phyloP scores from a whole-genome alignment of 2,797 vertebrate species.

The Hapalemur alaotrensis region DNA sequence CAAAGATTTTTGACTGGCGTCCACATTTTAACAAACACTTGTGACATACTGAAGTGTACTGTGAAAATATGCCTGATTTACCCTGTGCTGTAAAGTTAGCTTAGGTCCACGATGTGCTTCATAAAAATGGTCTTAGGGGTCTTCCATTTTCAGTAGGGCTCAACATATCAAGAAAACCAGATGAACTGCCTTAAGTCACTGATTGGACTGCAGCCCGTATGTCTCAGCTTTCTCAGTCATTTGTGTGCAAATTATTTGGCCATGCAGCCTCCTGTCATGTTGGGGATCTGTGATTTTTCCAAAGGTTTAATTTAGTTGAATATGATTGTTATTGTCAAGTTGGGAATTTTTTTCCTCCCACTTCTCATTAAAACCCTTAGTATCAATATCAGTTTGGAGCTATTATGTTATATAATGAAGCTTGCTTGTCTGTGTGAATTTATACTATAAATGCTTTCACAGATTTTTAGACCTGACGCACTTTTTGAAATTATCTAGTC shows the following conservation, averaged over 20 bases:
- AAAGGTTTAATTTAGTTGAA: conserved; percentile 77
- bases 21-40: background rate
- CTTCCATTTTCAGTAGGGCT: conserved; percentile 60
- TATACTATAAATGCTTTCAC: conserved; percentile 65
- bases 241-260: conserved; percentile 76
- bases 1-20: background rate
- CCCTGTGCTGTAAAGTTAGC: background rate
- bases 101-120: conserved; percentile 46
- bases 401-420: conserved; percentile 42
- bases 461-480: conserved; percentile 62
- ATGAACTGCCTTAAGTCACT: conserved; percentile 70
- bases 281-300: conserved; percentile 79
- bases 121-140: conserved; percentile 64
- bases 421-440: conserved; percentile 38
- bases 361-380: conserved; percentile 45
- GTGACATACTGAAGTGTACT: background rate
- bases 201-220: conserved; percentile 64
- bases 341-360: conserved; percentile 28
- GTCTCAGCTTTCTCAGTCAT: conserved; percentile 73
- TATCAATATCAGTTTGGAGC: conserved; percentile 47
- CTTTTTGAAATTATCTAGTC: conserved; percentile 1
- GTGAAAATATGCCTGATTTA: background rate
- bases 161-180: background rate
- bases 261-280: conserved; percentile 75
- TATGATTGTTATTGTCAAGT: conserved; percentile 53